phyloP scores from a whole-genome alignment of 2,888 invertebrate genomes.

The Lasioglossum morio region DNA sequence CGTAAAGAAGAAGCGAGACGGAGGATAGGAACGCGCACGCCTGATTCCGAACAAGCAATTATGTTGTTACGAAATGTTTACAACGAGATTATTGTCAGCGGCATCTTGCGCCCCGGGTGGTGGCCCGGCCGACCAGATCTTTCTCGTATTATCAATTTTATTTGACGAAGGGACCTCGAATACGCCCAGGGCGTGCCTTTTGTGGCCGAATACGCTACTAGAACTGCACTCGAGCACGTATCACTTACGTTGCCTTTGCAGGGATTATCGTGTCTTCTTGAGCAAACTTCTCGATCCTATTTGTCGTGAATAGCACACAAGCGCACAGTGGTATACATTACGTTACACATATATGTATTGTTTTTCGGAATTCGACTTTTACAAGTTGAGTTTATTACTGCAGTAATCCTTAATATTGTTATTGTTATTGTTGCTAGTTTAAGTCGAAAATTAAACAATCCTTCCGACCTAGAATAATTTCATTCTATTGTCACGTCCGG shows the following conservation, averaged over 20 bases:
- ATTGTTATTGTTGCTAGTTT: too few relatives aligned
- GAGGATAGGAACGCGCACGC: conserved; percentile 64
- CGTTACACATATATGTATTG: too few relatives aligned
- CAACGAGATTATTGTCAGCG: conserved; percentile 84
- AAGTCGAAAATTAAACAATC: too few relatives aligned
- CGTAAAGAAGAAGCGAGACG: conserved; percentile 42
- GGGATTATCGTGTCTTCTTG: background rate
- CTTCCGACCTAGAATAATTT: too few relatives aligned
- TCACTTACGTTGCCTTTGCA: conserved; percentile 37
- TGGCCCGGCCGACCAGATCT: conserved; percentile 50
- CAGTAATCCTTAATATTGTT: too few relatives aligned
- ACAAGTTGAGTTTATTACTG: too few relatives aligned
- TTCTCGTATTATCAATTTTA: conserved; percentile 80
- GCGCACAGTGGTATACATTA: too few relatives aligned
- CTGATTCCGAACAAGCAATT: conserved; percentile 81
- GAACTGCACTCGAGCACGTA: conserved; percentile 47
- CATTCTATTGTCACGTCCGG: too few relatives aligned
- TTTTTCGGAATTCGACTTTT: too few relatives aligned
- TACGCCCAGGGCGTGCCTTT: conserved; percentile 76
- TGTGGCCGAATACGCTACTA: conserved; percentile 64
- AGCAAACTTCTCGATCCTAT: background rate
- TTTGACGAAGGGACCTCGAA: conserved; percentile 73
- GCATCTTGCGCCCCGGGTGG: conserved; percentile 82
- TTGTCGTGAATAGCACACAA: background rate
- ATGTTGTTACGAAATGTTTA: conserved; percentile 85